Conservation (phyloP, 2,797 vertebrate species). For the Helostoma temminkii region DNA sequence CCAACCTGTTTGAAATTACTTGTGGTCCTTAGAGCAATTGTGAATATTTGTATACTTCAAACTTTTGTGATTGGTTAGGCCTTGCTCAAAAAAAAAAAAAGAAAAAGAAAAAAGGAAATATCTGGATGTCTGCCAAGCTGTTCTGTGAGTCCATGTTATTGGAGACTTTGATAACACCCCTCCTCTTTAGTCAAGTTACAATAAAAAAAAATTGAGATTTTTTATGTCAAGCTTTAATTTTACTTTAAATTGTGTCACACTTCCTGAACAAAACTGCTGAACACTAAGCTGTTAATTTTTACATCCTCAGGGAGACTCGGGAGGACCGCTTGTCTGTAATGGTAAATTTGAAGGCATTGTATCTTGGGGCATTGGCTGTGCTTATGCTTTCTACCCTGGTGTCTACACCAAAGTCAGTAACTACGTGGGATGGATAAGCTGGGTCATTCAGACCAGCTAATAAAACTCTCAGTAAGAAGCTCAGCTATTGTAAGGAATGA, state of each 20-base stretch:
- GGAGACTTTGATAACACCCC: constrained; percentile 3
- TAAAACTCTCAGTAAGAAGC: neutral
- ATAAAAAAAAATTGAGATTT: no score
- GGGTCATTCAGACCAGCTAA: constrained; percentile 58
- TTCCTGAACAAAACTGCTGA: neutral
- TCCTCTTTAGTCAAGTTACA: no score
- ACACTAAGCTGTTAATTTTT: neutral
- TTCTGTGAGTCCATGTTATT: no score
- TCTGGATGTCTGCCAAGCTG: no score
- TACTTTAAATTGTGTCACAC: constrained; percentile 1
- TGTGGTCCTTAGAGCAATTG: no score
- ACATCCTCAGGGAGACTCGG: constrained; percentile 83
- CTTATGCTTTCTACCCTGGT: constrained; percentile 80
- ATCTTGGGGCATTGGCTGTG: constrained; percentile 87
- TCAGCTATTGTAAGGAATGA: constrained; percentile 4
- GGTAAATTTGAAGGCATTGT: constrained; percentile 84
- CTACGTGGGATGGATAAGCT: constrained; percentile 81
- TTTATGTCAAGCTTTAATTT: neutral
- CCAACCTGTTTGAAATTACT: no score
- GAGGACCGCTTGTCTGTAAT: constrained; percentile 84
- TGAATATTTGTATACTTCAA: no score
- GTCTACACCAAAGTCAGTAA: constrained; percentile 86
- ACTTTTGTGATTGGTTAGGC: no score
- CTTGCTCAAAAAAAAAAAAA: no score
- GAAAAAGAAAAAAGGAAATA: no score